A percentile compares a stretch with the other conserved stretches of the same genome.
These are phyloP conservation scores for Onychostoma macrolepis DNA, from an alignment of 2,113 vertebrate genomes.

Conservation along the genomic window DNA sequence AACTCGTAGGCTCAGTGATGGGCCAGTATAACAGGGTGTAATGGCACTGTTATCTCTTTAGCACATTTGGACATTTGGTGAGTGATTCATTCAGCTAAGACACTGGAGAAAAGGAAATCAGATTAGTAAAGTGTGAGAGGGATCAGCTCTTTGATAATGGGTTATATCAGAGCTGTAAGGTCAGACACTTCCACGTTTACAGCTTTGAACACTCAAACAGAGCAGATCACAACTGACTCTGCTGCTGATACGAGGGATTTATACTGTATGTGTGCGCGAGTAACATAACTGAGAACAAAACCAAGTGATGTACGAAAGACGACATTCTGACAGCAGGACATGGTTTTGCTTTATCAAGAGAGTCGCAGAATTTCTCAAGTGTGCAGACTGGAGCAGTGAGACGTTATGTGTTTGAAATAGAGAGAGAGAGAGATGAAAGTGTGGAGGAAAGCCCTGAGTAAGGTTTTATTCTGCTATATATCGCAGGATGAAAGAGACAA, in stretches of 20 bases:
- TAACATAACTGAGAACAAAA: constrained; percentile 12
- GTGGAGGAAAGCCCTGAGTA: background rate
- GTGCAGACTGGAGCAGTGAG: background rate
- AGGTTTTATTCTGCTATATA: background rate
- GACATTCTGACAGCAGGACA: constrained; percentile 32
- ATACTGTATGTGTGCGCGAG: background rate
- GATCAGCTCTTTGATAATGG: background rate
- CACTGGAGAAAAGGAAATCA: background rate
- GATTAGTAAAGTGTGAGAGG: constrained; percentile 32
- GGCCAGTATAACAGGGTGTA: background rate
- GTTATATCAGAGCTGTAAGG: background rate
- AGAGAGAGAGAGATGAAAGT: background rate
- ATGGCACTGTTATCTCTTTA: constrained; percentile 28
- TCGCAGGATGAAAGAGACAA: constrained; percentile 2
- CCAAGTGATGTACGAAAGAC: constrained; percentile 31
- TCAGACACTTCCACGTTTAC: constrained; percentile 27
- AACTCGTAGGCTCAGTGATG: background rate
- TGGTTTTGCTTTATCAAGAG: constrained; percentile 28
- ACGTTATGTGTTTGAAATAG: background rate
- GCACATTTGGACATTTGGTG: constrained; percentile 29
- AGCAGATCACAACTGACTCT: constrained; percentile 40
- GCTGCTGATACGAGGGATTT: constrained; percentile 43
- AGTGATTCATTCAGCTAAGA: background rate
- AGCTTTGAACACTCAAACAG: constrained; percentile 9
- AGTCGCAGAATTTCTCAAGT: background rate